Percentiles rank a stretch among this genome's conserved stretches.
Conservation (phyloP, 1,140 invertebrate species). For the Mya arenaria region DNA sequence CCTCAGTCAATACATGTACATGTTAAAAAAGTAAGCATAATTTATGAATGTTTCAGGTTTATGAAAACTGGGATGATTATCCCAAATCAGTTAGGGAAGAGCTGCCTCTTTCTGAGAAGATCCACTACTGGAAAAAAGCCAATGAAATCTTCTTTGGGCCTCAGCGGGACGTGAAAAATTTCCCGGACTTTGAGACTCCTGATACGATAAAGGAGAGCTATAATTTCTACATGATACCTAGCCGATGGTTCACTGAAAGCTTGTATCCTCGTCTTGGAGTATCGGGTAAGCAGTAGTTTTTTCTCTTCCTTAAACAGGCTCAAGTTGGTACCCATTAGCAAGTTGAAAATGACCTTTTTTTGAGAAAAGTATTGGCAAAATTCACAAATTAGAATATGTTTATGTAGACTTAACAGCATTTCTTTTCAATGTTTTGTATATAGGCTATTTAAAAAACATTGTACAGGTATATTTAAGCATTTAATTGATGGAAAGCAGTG, state of each 20-base stretch:
- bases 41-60: not conserved
- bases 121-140: conserved; percentile 71
- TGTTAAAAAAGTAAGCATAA: too few relatives aligned
- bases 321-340: too few relatives aligned
- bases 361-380: too few relatives aligned
- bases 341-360: too few relatives aligned
- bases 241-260: conserved; percentile 94
- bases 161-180: conserved; percentile 86
- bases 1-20: too few relatives aligned
- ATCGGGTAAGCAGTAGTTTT: conserved; percentile 85
- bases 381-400: too few relatives aligned
- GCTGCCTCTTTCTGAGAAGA: conserved; percentile 18
- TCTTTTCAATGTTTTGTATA: too few relatives aligned
- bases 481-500: too few relatives aligned
- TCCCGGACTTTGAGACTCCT: conserved; percentile 85
- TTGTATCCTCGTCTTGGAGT: conserved; percentile 97
- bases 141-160: conserved; percentile 79
- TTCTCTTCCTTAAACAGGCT: too few relatives aligned
- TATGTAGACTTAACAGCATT: too few relatives aligned
- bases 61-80: conserved; percentile 5
- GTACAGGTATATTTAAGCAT: too few relatives aligned
- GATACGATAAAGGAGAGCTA: conserved; percentile 87
- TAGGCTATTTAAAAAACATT: too few relatives aligned
- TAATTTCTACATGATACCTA: conserved; percentile 93
- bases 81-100: not conserved